Evolutionary conservation across 2,113 vertebrate species (phyloP).

Genomic region (Progne subis): DNA sequence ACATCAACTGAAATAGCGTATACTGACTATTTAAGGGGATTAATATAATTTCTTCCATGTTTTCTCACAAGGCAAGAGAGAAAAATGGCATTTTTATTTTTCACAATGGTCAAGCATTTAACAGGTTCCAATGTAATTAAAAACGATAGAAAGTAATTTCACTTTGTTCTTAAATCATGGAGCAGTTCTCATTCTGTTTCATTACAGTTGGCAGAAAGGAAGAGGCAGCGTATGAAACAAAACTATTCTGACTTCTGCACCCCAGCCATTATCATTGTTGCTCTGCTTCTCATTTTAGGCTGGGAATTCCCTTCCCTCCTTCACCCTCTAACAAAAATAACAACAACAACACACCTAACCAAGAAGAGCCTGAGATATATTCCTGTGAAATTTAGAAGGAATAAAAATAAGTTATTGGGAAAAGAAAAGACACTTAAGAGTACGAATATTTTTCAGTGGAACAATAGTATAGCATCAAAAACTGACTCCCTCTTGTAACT

Average conservation of each 20-base stretch:
- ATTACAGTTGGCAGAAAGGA: neutral
- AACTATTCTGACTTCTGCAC: neutral
- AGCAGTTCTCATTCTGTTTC: neutral
- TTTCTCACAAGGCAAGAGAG: neutral
- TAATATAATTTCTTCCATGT: neutral
- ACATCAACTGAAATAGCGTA: neutral
- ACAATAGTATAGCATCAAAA: neutral
- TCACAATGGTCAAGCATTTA: neutral
- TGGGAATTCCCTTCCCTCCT: neutral
- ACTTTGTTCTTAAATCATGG: neutral
- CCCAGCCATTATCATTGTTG: neutral
- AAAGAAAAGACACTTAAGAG: neutral
- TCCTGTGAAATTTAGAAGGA: neutral
- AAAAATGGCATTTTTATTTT: neutral
- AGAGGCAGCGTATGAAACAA: neutral
- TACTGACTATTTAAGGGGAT: neutral
- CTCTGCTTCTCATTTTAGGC: neutral
- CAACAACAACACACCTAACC: neutral
- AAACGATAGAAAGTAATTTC: neutral
- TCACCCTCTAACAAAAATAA: neutral
- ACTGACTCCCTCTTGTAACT: neutral
- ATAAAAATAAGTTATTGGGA: neutral
- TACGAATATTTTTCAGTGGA: neutral
- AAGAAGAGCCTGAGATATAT: neutral
- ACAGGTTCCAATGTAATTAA: neutral